Percentiles rank a stretch among this genome's conserved stretches.
Conservation (phyloP, 2,113 vertebrate species). For the Notechis scutatus region DNA sequence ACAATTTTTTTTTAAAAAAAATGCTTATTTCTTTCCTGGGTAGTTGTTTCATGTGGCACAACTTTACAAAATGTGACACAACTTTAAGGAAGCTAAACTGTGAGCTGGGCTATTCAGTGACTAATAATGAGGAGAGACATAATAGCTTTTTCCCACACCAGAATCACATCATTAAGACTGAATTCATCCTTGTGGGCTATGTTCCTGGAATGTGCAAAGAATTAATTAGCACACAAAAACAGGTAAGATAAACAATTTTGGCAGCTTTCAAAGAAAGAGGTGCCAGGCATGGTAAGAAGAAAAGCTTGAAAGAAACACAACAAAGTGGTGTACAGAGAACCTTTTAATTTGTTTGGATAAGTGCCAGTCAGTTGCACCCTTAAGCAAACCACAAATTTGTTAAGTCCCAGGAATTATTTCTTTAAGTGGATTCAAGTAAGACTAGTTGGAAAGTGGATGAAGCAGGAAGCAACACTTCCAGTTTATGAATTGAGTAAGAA, state of each 20-base stretch:
- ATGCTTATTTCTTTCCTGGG: conserved; percentile 33
- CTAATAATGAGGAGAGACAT: conserved; percentile 36
- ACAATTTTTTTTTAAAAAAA: neutral
- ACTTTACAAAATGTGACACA: conserved; percentile 32
- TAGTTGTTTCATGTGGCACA: conserved; percentile 7
- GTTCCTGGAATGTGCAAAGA: conserved; percentile 42
- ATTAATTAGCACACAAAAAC: conserved; percentile 47
- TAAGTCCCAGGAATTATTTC: conserved; percentile 1
- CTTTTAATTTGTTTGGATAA: conserved; percentile 24
- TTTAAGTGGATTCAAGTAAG: conserved; percentile 25
- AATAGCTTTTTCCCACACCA: conserved; percentile 45
- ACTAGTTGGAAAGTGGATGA: neutral
- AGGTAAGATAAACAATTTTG: conserved; percentile 33
- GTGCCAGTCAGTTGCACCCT: neutral
- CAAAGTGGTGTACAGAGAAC: neutral
- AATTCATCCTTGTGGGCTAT: conserved; percentile 32
- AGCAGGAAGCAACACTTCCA: neutral
- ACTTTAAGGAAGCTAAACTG: conserved; percentile 34
- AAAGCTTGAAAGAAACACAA: conserved; percentile 42
- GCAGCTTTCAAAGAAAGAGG: conserved; percentile 47
- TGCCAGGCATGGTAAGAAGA: conserved; percentile 36
- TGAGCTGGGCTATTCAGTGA: conserved; percentile 42
- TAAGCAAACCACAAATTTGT: conserved; percentile 13
- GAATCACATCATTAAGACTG: conserved; percentile 43
- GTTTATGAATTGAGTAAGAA: neutral